Evolutionary conservation across 2,113 vertebrate species (phyloP), one percentile per base, ranked within the genome.

Genomic region (Aleadryas rufinucha): DNA sequence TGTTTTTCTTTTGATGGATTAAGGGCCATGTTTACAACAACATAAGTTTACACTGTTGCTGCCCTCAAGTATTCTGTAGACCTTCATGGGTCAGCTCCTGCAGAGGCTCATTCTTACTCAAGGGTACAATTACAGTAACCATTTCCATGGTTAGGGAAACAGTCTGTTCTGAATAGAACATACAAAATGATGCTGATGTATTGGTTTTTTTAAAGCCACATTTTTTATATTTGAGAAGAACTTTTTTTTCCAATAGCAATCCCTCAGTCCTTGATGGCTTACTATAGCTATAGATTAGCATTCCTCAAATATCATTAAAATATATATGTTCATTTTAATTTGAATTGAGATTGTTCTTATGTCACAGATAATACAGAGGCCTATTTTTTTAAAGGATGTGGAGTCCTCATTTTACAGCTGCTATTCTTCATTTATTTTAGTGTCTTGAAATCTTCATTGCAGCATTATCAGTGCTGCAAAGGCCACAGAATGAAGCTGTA

Each of bases 11-110:
- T 92, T 96, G 85, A 94, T 94, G 95, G 91, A 97, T 96, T 96
- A 95, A 93, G 79, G 75, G 79, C 85, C 49, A 95, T 96, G 96
- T 96, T 97, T 97, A 92, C 95, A 95, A 90, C 95, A 96, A 96
- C 95, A 94, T 80, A 94, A 97, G 95, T 96, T 97, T 97, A 97
- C 93, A 84, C 90, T 96, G 71, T 82, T 91, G 84, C 87, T 96
- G 93, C 84, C 93, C 95, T 96, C 85, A 74, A 96, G 75, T 96
- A 90, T 94, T 93, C 82, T 93, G 78, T 64, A 94, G 95, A 80
- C 42, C n/a, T 94, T 91, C 71, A 61, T 96, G 93, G 93, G 92
- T 96, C 95, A 96, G 94, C 82, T 97, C 92, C 95, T 96, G 95
- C 91, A 89, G 91, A 94, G 95, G 61, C 91, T 95, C 49, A 33